Conservation (phyloP, 2,888 invertebrate species). For the Alsophila aescularia region DNA sequence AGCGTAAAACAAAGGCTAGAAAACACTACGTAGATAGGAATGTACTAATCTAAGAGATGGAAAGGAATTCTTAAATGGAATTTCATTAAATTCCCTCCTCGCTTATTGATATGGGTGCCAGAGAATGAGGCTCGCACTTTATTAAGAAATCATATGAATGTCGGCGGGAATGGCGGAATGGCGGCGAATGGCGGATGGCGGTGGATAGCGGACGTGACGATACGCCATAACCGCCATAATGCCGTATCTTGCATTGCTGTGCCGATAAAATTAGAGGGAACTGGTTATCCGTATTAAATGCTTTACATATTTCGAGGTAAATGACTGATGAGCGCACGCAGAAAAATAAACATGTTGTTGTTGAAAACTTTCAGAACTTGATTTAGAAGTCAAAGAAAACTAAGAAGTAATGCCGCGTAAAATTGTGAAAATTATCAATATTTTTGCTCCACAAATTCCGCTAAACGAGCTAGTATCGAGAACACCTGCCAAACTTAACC, state of each 20-base stretch:
- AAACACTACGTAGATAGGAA: slow-evolving; percentile 45
- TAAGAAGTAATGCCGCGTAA: not conserved
- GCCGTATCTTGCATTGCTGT: slow-evolving; percentile 46
- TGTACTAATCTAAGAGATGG: slow-evolving; percentile 59
- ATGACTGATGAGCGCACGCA: not conserved
- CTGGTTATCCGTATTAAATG: slow-evolving; percentile 13
- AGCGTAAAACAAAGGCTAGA: slow-evolving; percentile 55
- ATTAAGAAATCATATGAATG: slow-evolving; percentile 82
- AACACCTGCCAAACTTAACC: slow-evolving; percentile 19
- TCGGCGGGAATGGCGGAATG: slow-evolving; percentile 58
- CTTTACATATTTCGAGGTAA: not conserved
- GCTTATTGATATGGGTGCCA: slow-evolving; percentile 81
- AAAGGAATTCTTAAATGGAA: slow-evolving; percentile 64
- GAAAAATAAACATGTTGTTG: too few species aligned
- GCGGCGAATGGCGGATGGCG: slow-evolving; percentile 62
- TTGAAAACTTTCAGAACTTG: too few species aligned
- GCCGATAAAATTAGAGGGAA: slow-evolving; percentile 22
- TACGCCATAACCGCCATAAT: slow-evolving; percentile 74
- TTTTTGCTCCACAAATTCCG: not conserved
- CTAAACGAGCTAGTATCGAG: not conserved
- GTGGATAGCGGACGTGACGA: slow-evolving; percentile 63
- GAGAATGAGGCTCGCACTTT: slow-evolving; percentile 73
- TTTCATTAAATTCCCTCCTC: slow-evolving; percentile 69
- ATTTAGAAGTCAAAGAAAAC: not conserved
- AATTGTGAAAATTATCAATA: not conserved